Percentiles rank a stretch among this genome's conserved stretches.
These are phyloP conservation scores for Poecilia wingei DNA, from an alignment of 2,797 vertebrate genomes.

Conservation along the genomic window DNA sequence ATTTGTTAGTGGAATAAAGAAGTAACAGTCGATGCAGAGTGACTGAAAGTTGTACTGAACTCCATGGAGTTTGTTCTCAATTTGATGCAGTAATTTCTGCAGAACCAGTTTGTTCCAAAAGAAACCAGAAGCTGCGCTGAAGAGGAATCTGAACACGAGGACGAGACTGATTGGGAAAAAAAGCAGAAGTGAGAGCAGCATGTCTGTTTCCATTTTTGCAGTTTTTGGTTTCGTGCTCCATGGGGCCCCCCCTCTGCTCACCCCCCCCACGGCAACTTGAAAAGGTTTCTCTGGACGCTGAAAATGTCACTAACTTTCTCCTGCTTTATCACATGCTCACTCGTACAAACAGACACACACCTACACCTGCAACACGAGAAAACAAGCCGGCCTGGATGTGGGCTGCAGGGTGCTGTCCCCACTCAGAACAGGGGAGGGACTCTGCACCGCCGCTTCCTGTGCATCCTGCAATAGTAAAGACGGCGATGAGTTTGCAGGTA, in stretches of 20 bases:
- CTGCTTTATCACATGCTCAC: slow-evolving; percentile 31
- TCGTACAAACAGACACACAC: slow-evolving; percentile 8
- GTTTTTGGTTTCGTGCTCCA: slow-evolving; percentile 56
- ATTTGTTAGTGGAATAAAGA: neutral
- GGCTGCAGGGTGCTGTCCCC: slow-evolving; percentile 59
- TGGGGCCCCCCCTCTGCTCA: slow-evolving; percentile 65
- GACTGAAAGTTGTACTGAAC: too few species aligned
- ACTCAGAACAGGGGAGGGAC: slow-evolving; percentile 17
- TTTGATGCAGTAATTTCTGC: neutral
- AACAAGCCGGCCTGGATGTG: slow-evolving; percentile 18
- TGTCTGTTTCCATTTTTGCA: slow-evolving; percentile 56
- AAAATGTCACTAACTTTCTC: slow-evolving; percentile 45
- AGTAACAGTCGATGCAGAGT: too few species aligned
- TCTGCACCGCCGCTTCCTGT: neutral
- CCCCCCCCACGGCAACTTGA: slow-evolving; percentile 4
- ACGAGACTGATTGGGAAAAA: neutral
- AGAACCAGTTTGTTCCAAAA: neutral
- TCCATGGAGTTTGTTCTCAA: too few species aligned
- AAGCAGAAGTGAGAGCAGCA: slow-evolving; percentile 38
- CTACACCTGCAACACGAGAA: slow-evolving; percentile 25
- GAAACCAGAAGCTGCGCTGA: neutral
- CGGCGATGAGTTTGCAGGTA: neutral
- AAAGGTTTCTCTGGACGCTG: slow-evolving; percentile 55
- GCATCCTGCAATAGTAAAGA: neutral
- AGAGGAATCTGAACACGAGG: slow-evolving; percentile 4